A percentile compares a stretch with the other conserved stretches of the same genome.
These are phyloP conservation scores for Anguilla pacifica DNA, from an alignment of 2,797 vertebrate genomes.

Conservation along the genomic window DNA sequence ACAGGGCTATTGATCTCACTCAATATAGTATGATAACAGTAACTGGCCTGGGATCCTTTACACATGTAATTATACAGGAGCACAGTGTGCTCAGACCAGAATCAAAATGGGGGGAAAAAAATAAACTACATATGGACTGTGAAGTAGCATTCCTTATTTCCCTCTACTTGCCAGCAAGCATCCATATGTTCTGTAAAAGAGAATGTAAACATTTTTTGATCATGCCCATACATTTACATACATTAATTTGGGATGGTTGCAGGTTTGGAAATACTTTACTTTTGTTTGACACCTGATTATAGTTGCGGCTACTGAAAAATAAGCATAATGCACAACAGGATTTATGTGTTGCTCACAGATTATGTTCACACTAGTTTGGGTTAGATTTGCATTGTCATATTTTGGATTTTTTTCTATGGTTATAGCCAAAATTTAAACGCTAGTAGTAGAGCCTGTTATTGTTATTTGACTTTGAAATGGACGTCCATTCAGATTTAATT, in stretches of 20 bases:
- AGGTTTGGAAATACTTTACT: neutral
- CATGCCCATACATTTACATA: neutral
- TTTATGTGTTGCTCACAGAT: neutral
- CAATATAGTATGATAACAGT: conserved; percentile 4
- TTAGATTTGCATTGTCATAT: neutral
- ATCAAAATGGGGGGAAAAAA: neutral
- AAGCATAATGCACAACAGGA: neutral
- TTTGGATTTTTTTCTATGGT: neutral
- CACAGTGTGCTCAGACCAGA: neutral
- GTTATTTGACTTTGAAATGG: neutral
- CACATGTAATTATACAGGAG: neutral
- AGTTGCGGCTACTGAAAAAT: neutral
- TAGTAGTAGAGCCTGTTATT: neutral
- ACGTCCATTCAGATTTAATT: neutral
- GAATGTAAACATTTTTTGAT: no score
- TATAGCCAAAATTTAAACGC: neutral
- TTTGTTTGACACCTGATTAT: neutral
- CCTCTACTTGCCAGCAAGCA: neutral
- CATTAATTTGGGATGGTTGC: neutral
- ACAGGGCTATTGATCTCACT: conserved; percentile 3
- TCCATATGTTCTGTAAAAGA: neutral
- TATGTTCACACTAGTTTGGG: neutral
- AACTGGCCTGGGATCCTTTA: neutral
- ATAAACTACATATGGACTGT: neutral
- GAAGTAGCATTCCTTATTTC: neutral